Base-by-base conservation (phyloP, 2,888 invertebrate genomes). In the Odontocolon sp. region DNA sequence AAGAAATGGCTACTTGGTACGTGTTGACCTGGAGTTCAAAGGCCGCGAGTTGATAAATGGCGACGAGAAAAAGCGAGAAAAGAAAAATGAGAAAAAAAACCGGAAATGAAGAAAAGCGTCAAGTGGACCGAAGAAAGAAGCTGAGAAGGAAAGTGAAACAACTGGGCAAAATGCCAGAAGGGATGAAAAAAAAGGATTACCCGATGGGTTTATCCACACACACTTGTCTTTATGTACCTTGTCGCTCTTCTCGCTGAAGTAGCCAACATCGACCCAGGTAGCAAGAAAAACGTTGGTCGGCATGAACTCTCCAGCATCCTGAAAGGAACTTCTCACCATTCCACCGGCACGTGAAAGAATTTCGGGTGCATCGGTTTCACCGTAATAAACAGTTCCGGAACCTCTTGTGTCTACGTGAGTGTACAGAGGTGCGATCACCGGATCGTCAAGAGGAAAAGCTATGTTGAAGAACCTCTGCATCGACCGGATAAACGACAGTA, bases 201-300 rank as follows among this genome's bases (percentile, higher is more conserved):
- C 21, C 9, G 50, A 26, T 18, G 14, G 61, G 11, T 26, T 23
- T 67, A 23, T 21, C 18, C 45, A 18, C n/a, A 26, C 64, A 36
- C 9, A 14, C 1, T 21, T 9, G 23, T 47, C n/a, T 42, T 36
- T 11, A 36, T 23, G 3, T 82, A 93, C 93, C 89, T 94, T 95
- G 86, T 96, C 94, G 59, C 91, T 91, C 63, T 91, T 91, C 56
- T 93, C 93, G 71, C 92, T 91, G 85, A 93, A 95, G 87, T 95
- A 95, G 0, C 97, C 97, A 0, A 98, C 98, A 66, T 95, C 94
- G 33, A 94, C 91, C 99, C 99, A 99, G 0, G 98, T 99, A 11
- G 94, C 96, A 56, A 99, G 93, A 86, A 99, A 95, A 2, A 98
- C 92, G 82, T 95, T 94, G 0, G 91, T 93, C 0, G 98, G 96